These are phyloP conservation scores for Leptonema lineaticorne DNA, from an alignment of 1,140 invertebrate species.

Conservation along the genomic window DNA sequence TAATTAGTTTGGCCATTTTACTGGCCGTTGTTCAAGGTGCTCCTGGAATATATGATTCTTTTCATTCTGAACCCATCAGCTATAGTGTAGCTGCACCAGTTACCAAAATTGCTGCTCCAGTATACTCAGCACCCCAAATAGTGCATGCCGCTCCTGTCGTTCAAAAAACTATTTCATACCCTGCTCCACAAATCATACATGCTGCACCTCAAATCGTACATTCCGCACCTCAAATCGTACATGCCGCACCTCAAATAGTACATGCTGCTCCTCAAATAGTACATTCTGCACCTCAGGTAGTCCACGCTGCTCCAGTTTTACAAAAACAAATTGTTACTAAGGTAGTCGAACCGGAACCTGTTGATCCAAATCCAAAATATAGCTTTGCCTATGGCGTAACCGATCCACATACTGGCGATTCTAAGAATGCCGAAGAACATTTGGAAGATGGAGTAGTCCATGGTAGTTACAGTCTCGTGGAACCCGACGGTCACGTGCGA, in stretches of 20 bases:
- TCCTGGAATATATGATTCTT: slow-evolving; percentile 19
- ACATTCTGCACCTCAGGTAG: slow-evolving; percentile 44
- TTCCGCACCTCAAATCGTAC: slow-evolving; percentile 30
- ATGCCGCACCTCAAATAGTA: slow-evolving; percentile 40
- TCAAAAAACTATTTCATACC: slow-evolving; percentile 24
- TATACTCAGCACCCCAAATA: slow-evolving; percentile 43
- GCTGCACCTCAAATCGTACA: slow-evolving; percentile 43
- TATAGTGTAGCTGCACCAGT: slow-evolving; percentile 30
- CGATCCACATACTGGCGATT: slow-evolving; percentile 70
- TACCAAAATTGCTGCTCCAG: slow-evolving; percentile 22
- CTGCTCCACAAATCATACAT: slow-evolving; percentile 38
- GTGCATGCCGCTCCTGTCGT: slow-evolving; percentile 45
- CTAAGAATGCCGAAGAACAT: slow-evolving; percentile 64
- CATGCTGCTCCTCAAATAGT: slow-evolving; percentile 43
- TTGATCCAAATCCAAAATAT: slow-evolving; percentile 71
- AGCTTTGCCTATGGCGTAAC: slow-evolving; percentile 71
- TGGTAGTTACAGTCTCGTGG: slow-evolving; percentile 63
- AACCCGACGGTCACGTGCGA: slow-evolving; percentile 65
- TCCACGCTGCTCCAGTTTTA: slow-evolving; percentile 45
- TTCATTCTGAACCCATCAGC: slow-evolving; percentile 19
- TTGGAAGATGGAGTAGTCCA: slow-evolving; percentile 64
- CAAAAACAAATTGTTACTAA: slow-evolving; percentile 43
- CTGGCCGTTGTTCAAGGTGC: slow-evolving; percentile 22
- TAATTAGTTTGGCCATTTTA: slow-evolving; percentile 31
- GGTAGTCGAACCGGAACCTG: slow-evolving; percentile 56